Conservation (phyloP, 2,113 vertebrate species). For the Willisornis vidua region DNA sequence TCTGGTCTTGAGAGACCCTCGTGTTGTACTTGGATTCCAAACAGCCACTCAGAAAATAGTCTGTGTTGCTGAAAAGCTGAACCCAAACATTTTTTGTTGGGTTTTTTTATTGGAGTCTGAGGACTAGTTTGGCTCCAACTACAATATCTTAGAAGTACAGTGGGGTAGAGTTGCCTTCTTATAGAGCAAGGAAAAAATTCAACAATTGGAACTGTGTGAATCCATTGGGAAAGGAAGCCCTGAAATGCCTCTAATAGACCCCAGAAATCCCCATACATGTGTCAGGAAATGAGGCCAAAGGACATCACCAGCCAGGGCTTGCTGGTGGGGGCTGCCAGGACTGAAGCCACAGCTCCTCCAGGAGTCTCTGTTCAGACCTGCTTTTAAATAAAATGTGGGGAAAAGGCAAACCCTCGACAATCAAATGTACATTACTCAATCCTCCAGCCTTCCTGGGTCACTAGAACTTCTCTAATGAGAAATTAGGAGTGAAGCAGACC, state of each 20-base stretch:
- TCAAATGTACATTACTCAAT: background rate
- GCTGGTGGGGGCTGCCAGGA: background rate
- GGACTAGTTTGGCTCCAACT: background rate
- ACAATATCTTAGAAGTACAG: background rate
- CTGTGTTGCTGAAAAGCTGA: background rate
- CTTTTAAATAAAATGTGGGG: background rate
- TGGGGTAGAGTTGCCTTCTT: background rate
- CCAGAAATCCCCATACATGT: background rate
- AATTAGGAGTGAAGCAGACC: conserved; percentile 15
- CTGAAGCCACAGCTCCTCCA: background rate
- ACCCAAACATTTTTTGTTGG: background rate
- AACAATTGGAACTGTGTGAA: background rate
- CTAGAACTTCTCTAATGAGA: conserved; percentile 39
- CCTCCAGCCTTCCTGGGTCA: background rate
- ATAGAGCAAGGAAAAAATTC: background rate
- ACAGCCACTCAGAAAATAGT: background rate
- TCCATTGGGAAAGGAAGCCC: background rate
- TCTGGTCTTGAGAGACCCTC: background rate
- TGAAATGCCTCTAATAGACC: background rate
- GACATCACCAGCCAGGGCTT: background rate
- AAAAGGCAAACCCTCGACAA: background rate
- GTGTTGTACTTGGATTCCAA: background rate
- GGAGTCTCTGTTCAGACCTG: background rate
- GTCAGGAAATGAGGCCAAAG: background rate
- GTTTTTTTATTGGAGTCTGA: background rate